phyloP scores from a whole-genome alignment of 1,140 invertebrate species.

The Dufourea novaeangliae region DNA sequence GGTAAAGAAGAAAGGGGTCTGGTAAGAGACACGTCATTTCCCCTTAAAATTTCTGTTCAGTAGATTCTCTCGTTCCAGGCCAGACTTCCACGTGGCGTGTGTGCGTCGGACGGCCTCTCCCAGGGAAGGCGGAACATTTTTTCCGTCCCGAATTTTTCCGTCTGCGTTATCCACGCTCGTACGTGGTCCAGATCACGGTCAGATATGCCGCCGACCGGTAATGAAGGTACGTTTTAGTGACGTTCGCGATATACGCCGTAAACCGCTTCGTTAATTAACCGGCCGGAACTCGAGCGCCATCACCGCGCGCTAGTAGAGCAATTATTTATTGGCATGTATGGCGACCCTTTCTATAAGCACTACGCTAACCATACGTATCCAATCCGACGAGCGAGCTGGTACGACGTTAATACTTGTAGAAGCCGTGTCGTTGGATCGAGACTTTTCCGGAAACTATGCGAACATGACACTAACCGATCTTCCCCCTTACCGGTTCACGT shows the following conservation, averaged over 20 bases:
- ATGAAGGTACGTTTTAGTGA: constrained; percentile 62
- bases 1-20: too few species aligned
- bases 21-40: neutral
- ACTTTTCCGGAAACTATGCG: constrained; percentile 32
- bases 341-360: constrained; percentile 43
- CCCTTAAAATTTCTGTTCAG: neutral
- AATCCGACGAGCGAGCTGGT: neutral
- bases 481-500: constrained; percentile 10
- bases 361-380: constrained; percentile 17
- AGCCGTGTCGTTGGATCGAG: neutral
- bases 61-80: constrained; percentile 8
- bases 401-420: neutral
- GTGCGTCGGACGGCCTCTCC: constrained; percentile 16
- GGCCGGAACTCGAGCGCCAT: constrained; percentile 54
- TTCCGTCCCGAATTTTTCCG: constrained; percentile 15
- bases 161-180: neutral
- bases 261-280: constrained; percentile 71
- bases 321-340: constrained; percentile 61
- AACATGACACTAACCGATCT: neutral
- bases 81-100: constrained; percentile 35
- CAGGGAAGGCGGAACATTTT: neutral
- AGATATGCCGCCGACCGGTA: constrained; percentile 58
- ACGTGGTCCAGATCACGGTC: constrained; percentile 40
- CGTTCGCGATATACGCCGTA: constrained; percentile 57
- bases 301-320: constrained; percentile 28